Percentiles rank a stretch among this genome's conserved stretches.
Evolutionary conservation across 2,797 vertebrate genomes (phyloP).

Genomic region (Myiotriccus ornatus): DNA sequence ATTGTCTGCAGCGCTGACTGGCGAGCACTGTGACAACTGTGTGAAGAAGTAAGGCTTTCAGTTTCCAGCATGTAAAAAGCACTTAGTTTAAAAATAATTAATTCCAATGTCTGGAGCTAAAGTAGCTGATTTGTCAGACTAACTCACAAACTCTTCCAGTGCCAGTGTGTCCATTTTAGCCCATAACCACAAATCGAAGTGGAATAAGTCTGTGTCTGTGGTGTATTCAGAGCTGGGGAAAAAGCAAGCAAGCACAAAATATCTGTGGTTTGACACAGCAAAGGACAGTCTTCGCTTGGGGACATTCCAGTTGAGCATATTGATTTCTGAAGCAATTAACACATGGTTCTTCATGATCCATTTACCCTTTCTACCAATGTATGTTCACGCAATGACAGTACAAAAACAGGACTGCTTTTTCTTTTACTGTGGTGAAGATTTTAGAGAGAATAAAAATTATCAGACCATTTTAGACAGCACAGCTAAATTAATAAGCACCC

Average conservation of each 20-base stretch:
- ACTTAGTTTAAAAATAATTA: neutral
- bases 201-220: neutral
- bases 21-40: neutral
- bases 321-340: slow-evolving; percentile 57
- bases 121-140: neutral
- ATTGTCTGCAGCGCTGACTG: neutral
- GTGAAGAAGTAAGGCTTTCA: neutral
- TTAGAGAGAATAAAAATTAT: neutral
- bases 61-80: neutral
- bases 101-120: neutral
- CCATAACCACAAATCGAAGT: neutral
- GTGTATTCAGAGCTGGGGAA: neutral
- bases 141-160: neutral
- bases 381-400: neutral
- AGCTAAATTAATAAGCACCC: neutral
- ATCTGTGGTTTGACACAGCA: neutral
- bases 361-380: slow-evolving; percentile 28
- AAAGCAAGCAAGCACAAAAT: neutral
- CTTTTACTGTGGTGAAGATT: neutral
- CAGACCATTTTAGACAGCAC: neutral
- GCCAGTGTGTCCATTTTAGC: neutral
- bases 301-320: slow-evolving; percentile 27
- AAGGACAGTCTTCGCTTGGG: slow-evolving; percentile 37
- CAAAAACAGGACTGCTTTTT: neutral
- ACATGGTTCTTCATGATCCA: neutral